A percentile compares a stretch with the other conserved stretches of the same genome.
Conservation (phyloP, 2,888 invertebrate species). For the Tuta absoluta region DNA sequence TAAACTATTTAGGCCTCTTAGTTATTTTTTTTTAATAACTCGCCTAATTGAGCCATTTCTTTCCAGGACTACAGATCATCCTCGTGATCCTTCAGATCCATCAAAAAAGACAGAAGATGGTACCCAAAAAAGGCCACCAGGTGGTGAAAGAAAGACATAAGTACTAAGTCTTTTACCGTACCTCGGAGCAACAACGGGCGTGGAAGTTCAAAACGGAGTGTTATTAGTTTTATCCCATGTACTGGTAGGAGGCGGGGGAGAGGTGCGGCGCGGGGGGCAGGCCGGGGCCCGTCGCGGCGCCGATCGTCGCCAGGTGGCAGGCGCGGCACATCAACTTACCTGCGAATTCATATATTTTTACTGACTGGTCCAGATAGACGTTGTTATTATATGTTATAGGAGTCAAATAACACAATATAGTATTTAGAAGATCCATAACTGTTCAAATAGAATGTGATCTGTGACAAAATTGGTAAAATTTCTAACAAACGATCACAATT, state of each 20-base stretch:
- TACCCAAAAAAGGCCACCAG: background rate
- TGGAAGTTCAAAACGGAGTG: slow-evolving; percentile 13
- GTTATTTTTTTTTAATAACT: background rate
- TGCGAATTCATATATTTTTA: slow-evolving; percentile 47
- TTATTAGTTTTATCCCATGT: slow-evolving; percentile 84
- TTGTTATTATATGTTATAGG: too few species aligned
- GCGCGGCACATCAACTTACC: slow-evolving; percentile 95
- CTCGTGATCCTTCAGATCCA: background rate
- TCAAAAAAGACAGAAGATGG: background rate
- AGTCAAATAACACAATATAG: too few species aligned
- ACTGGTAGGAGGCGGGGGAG: slow-evolving; percentile 91
- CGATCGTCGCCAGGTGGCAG: slow-evolving; percentile 93
- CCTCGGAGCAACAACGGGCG: background rate
- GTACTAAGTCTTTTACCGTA: background rate
- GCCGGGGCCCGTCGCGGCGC: slow-evolving; percentile 84
- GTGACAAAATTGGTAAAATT: too few species aligned
- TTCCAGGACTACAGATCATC: background rate
- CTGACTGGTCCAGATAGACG: background rate
- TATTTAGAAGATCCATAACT: too few species aligned
- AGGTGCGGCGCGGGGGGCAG: slow-evolving; percentile 90
- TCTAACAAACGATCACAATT: background rate
- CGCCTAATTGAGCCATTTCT: slow-evolving; percentile 4
- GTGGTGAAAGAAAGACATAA: background rate
- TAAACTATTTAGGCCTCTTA: background rate
- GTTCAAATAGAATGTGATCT: too few species aligned